These are phyloP conservation scores for Drosophila athabasca DNA, from an alignment of 1,140 invertebrate genomes.

Conservation along the genomic window DNA sequence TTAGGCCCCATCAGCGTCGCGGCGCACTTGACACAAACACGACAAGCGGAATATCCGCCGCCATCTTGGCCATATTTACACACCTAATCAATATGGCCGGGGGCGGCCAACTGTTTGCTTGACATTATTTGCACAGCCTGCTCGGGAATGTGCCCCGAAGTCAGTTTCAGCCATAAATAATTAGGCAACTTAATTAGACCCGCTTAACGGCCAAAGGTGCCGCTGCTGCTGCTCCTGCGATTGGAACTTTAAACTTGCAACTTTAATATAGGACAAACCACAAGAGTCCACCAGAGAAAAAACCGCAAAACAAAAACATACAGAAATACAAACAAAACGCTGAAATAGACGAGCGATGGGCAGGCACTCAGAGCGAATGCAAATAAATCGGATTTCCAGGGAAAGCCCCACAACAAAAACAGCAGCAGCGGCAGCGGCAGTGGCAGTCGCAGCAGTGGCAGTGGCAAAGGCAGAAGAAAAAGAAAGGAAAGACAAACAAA, in stretches of 20 bases:
- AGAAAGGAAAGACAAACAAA: constrained; percentile 47
- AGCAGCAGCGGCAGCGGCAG: background rate
- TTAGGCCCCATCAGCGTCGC: constrained; percentile 24
- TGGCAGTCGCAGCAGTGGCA: background rate
- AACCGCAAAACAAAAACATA: constrained; percentile 9
- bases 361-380: constrained; percentile 42
- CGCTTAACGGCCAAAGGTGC: constrained; percentile 12
- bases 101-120: constrained; percentile 34
- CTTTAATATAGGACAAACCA: constrained; percentile 24
- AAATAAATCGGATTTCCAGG: constrained; percentile 58
- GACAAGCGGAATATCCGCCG: constrained; percentile 25
- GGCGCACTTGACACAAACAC: constrained; percentile 52
- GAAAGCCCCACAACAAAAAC: constrained; percentile 12
- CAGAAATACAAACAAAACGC: constrained; percentile 20
- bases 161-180: constrained; percentile 59
- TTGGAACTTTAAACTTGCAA: background rate
- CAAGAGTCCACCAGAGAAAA: constrained; percentile 16
- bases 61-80: constrained; percentile 54
- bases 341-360: constrained; percentile 10
- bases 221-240: too few relatives aligned
- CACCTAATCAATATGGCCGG: constrained; percentile 69
- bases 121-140: constrained; percentile 19
- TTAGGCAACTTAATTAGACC: constrained; percentile 62
- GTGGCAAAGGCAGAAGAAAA: background rate
- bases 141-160: constrained; percentile 21